Conservation (phyloP, 2,797 vertebrate species). For the Tokudaia tokunoshimensis region DNA sequence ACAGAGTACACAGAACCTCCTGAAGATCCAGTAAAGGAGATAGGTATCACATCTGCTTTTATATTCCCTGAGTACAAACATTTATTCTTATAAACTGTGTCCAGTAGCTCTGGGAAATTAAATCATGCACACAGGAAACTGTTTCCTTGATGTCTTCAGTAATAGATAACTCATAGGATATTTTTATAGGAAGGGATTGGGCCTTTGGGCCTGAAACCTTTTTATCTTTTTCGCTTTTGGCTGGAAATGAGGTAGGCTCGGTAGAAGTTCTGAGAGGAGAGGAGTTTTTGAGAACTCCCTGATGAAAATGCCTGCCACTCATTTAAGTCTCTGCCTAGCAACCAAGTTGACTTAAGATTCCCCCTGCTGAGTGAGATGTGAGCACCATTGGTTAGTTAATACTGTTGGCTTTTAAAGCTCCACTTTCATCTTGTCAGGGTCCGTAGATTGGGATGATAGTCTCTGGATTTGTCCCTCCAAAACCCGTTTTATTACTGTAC, state of each 20-base stretch:
- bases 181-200: constrained; percentile 69
- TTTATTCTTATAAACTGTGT: constrained; percentile 61
- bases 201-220: constrained; percentile 64
- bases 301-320: constrained; percentile 69
- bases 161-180: constrained; percentile 56
- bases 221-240: constrained; percentile 68
- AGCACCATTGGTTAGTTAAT: constrained; percentile 64
- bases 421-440: constrained; percentile 54
- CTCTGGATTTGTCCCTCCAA: neutral
- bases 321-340: constrained; percentile 64
- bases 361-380: constrained; percentile 7
- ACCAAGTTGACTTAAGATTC: constrained; percentile 32
- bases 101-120: constrained; percentile 69
- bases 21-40: neutral
- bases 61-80: constrained; percentile 66
- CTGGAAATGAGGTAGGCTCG: constrained; percentile 36
- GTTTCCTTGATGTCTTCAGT: constrained; percentile 43
- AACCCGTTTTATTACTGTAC: neutral
- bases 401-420: constrained; percentile 63
- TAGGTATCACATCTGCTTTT: constrained; percentile 65
- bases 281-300: constrained; percentile 62
- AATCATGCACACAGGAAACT: constrained; percentile 56
- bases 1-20: neutral
- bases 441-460: neutral
- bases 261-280: constrained; percentile 66